Evolutionary conservation across 1,140 invertebrate genomes (phyloP).

Genomic region (Bilobella aurantiaca): DNA sequence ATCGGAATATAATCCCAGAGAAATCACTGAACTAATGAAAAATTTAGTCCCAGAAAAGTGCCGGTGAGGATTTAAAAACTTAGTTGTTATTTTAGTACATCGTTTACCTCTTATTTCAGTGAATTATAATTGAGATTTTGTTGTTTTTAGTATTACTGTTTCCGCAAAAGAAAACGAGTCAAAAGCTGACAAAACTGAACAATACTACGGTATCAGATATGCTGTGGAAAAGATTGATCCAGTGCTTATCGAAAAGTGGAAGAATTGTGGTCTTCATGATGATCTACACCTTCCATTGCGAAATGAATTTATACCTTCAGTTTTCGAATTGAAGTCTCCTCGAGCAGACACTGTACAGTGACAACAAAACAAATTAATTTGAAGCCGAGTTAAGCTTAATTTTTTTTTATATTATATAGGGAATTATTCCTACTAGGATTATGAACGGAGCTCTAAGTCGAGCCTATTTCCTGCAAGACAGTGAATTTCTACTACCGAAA

Average conservation of each 20-base stretch:
- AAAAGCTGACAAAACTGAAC: slow-evolving; percentile 54
- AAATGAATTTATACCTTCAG: slow-evolving; percentile 84
- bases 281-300: slow-evolving; percentile 63
- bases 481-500: slow-evolving; percentile 81
- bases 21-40: slow-evolving; percentile 62
- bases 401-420: slow-evolving; percentile 35
- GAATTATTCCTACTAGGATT: slow-evolving; percentile 60
- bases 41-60: slow-evolving; percentile 70
- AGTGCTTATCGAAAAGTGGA: slow-evolving; percentile 49
- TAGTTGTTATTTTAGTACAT: too few species aligned
- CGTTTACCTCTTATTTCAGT: too few species aligned
- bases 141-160: slow-evolving; percentile 48
- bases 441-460: slow-evolving; percentile 65
- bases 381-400: background rate
- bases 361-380: background rate
- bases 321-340: slow-evolving; percentile 61
- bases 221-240: background rate
- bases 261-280: slow-evolving; percentile 48
- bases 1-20: slow-evolving; percentile 71
- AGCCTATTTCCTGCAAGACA: slow-evolving; percentile 90
- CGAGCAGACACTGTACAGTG: slow-evolving; percentile 51
- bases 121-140: too few species aligned
- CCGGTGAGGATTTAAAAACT: too few species aligned
- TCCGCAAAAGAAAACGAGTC: slow-evolving; percentile 59
- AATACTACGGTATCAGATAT: slow-evolving; percentile 63